These are phyloP conservation scores for Pygmarrhopalites habei DNA, from an alignment of 1,140 invertebrate genomes.

Conservation along the genomic window DNA sequence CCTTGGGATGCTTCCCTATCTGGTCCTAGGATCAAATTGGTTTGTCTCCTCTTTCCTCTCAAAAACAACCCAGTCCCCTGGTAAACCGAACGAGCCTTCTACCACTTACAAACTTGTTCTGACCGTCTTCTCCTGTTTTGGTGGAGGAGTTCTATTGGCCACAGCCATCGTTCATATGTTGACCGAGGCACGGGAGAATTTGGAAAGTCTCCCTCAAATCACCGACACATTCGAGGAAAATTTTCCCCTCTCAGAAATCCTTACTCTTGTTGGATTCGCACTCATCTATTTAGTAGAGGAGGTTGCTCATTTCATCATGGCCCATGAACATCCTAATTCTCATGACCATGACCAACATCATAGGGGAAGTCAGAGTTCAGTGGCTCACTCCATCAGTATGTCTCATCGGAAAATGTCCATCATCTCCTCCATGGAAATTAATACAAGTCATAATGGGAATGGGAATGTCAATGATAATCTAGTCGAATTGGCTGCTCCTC, in stretches of 20 bases:
- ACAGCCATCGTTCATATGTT: constrained; percentile 85
- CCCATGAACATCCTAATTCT: too few species aligned
- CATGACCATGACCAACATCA: constrained; percentile 34
- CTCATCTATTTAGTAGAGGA: constrained; percentile 78
- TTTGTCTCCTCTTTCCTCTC: constrained; percentile 39
- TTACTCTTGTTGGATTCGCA: constrained; percentile 70
- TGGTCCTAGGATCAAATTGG: constrained; percentile 51
- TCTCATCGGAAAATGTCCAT: not conserved
- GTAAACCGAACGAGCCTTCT: too few species aligned
- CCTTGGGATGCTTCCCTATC: constrained; percentile 60
- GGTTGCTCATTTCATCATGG: constrained; percentile 53
- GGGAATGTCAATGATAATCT: not conserved
- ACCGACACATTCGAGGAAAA: constrained; percentile 14
- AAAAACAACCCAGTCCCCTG: too few species aligned
- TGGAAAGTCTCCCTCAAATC: constrained; percentile 40
- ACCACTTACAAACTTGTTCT: constrained; percentile 36
- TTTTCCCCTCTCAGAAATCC: constrained; percentile 61
- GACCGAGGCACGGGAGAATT: constrained; percentile 69
- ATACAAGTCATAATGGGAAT: not conserved
- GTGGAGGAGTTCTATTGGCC: constrained; percentile 80
- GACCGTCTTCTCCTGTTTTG: constrained; percentile 67
- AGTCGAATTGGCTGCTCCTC: not conserved
- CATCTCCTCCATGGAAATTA: not conserved
- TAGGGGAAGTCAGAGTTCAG: constrained; percentile 23
- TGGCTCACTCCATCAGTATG: constrained; percentile 18